Percentiles rank a stretch among this genome's conserved stretches.
Conservation (phyloP, 1,140 invertebrate genomes). For the Philaenus spumarius region DNA sequence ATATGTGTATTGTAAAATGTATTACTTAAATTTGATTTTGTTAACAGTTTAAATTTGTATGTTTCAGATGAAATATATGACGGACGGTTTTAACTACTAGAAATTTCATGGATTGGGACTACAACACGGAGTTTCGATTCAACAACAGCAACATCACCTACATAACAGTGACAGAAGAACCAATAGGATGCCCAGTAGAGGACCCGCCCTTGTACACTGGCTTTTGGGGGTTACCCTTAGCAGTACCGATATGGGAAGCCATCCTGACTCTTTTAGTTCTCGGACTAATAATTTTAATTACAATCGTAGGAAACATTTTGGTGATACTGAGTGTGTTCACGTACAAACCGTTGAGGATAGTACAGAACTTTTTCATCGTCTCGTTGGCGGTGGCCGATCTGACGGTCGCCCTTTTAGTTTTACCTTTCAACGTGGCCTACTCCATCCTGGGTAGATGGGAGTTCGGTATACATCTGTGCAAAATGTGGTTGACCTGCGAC, state of each 20-base stretch:
- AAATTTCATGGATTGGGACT: no score
- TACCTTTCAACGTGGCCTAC: slow-evolving; percentile 94
- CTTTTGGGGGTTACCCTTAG: slow-evolving; percentile 54
- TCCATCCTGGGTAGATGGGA: slow-evolving; percentile 83
- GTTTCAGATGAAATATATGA: no score
- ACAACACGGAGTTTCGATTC: no score
- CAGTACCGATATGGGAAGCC: slow-evolving; percentile 75
- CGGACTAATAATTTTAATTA: slow-evolving; percentile 76
- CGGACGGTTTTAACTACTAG: no score
- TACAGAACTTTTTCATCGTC: slow-evolving; percentile 98
- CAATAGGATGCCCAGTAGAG: slow-evolving; percentile 35
- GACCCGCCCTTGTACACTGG: slow-evolving; percentile 46
- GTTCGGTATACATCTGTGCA: slow-evolving; percentile 86
- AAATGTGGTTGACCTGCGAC: slow-evolving; percentile 95
- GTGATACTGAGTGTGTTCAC: slow-evolving; percentile 96
- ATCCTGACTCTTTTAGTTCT: slow-evolving; percentile 64
- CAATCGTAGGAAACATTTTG: slow-evolving; percentile 90
- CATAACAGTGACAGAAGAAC: no score
- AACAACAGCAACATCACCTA: no score
- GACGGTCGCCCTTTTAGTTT: slow-evolving; percentile 91
- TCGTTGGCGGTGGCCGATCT: slow-evolving; percentile 96
- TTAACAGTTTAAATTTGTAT: no score
- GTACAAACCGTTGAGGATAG: slow-evolving; percentile 90
- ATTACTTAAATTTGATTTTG: no score
- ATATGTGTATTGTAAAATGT: no score